Conservation (phyloP, 35 echinoderm and acorn worm species). For the Ophioderma brevispina region DNA sequence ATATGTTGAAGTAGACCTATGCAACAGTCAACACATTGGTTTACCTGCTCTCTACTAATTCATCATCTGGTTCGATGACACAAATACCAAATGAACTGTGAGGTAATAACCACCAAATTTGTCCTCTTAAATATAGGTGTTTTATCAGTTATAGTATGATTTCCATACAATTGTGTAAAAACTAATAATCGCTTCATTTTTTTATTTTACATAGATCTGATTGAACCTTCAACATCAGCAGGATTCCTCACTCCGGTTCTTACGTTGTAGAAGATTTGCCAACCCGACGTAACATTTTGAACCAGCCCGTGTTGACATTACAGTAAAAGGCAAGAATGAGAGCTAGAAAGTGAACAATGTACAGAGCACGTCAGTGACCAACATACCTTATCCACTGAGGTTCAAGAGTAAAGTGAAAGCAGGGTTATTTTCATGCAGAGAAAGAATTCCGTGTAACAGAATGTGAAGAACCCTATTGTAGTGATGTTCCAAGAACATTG, state of each 20-base stretch:
- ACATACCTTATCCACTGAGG: slow-evolving; percentile 70
- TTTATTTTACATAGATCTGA: slow-evolving; percentile 79
- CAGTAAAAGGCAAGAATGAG: slow-evolving; percentile 86
- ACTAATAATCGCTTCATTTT: no score
- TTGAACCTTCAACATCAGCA: slow-evolving; percentile 77
- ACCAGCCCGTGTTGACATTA: slow-evolving; percentile 86
- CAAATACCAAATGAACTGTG: no score
- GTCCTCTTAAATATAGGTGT: no score
- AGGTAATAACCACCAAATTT: no score
- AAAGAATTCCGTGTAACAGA: slow-evolving; percentile 85
- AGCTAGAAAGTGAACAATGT: slow-evolving; percentile 83
- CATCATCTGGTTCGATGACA: no score
- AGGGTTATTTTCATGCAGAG: slow-evolving; percentile 86
- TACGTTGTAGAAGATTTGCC: slow-evolving; percentile 85
- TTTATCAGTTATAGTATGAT: no score
- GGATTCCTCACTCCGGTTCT: slow-evolving; percentile 87
- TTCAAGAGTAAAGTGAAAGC: slow-evolving; percentile 73
- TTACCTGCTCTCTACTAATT: no score
- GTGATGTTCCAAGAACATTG: no score
- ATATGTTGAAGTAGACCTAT: no score
- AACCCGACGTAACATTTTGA: slow-evolving; percentile 92
- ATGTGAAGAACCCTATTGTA: slow-evolving; percentile 97
- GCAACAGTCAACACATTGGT: no score
- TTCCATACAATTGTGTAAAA: no score
- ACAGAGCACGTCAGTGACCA: slow-evolving; percentile 68